Percentiles rank a stretch among this genome's conserved stretches.
Evolutionary conservation across 2,113 vertebrate species (phyloP).

Genomic region (Hippopotamus amphibius): DNA sequence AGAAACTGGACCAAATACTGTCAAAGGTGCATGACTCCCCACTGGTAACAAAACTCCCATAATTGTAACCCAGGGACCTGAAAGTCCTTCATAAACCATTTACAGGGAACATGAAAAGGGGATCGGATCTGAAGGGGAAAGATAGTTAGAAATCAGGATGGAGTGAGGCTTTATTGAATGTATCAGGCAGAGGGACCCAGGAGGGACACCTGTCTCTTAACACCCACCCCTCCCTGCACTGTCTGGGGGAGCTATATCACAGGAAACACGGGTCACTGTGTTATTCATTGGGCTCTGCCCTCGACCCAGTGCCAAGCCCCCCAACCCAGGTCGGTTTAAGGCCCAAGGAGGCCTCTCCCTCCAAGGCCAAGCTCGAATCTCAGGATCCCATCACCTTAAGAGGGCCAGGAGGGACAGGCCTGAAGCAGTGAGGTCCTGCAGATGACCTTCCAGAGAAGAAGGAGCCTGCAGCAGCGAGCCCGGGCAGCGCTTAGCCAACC

Average conservation of each 20-base stretch:
- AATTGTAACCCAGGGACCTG: not conserved
- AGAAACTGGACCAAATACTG: not conserved
- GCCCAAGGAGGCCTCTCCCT: not conserved
- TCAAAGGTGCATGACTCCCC: not conserved
- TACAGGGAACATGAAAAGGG: not conserved
- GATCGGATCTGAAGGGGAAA: not conserved
- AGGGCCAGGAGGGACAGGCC: not conserved
- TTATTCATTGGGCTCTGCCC: too few relatives aligned
- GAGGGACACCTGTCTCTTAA: too few relatives aligned
- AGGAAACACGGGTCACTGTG: not conserved
- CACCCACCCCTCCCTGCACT: not conserved
- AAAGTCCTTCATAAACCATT: not conserved
- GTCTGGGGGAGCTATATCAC: not conserved
- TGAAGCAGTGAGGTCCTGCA: rapidly evolving
- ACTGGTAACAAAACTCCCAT: not conserved
- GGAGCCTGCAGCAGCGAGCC: not conserved
- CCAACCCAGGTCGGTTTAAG: not conserved
- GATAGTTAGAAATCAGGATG: not conserved
- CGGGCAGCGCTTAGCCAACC: not conserved
- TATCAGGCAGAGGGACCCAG: not conserved
- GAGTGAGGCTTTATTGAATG: not conserved
- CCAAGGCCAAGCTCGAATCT: not conserved
- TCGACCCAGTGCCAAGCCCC: not conserved
- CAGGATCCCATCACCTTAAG: not conserved
- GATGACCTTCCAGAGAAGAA: not conserved